phyloP scores from a whole-genome alignment of 2,888 invertebrate genomes.

The Drosophila heteroneura region DNA sequence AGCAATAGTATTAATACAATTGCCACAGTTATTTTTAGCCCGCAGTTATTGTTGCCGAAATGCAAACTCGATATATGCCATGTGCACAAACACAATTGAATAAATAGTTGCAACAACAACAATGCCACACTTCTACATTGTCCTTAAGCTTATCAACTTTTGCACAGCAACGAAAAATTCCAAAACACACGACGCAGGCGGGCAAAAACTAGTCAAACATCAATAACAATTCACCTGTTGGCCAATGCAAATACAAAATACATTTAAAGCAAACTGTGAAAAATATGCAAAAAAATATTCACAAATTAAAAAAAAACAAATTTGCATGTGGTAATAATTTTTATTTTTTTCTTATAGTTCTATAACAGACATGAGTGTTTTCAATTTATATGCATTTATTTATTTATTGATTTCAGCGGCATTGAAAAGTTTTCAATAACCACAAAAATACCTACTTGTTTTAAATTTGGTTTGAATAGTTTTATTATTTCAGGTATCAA shows the following conservation, averaged over 20 bases:
- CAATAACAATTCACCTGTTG: slow-evolving; percentile 60
- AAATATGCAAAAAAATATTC: slow-evolving; percentile 21
- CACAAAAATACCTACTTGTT: not conserved
- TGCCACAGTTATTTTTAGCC: slow-evolving; percentile 36
- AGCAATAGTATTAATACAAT: slow-evolving; percentile 5
- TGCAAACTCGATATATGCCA: slow-evolving; percentile 67
- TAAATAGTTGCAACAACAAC: slow-evolving; percentile 59
- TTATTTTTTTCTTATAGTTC: slow-evolving; percentile 15
- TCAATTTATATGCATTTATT: slow-evolving; percentile 26
- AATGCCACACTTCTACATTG: slow-evolving; percentile 68
- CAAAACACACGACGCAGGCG: slow-evolving; percentile 35
- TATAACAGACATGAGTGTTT: slow-evolving; percentile 20
- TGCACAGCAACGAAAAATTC: slow-evolving; percentile 58
- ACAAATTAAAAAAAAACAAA: slow-evolving; percentile 3
- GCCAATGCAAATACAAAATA: slow-evolving; percentile 39
- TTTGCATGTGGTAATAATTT: slow-evolving; percentile 20
- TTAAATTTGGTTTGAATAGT: not conserved
- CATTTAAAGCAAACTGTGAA: slow-evolving; percentile 19
- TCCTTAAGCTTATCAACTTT: slow-evolving; percentile 80
- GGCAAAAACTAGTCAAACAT: slow-evolving; percentile 54
- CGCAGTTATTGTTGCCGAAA: slow-evolving; percentile 59
- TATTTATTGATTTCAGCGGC: slow-evolving; percentile 20
- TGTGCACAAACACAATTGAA: slow-evolving; percentile 74
- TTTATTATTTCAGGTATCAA: not conserved
- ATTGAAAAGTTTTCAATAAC: slow-evolving; percentile 31